phyloP scores from a whole-genome alignment of 2,113 vertebrate species.

The Chaenogobius annularis region DNA sequence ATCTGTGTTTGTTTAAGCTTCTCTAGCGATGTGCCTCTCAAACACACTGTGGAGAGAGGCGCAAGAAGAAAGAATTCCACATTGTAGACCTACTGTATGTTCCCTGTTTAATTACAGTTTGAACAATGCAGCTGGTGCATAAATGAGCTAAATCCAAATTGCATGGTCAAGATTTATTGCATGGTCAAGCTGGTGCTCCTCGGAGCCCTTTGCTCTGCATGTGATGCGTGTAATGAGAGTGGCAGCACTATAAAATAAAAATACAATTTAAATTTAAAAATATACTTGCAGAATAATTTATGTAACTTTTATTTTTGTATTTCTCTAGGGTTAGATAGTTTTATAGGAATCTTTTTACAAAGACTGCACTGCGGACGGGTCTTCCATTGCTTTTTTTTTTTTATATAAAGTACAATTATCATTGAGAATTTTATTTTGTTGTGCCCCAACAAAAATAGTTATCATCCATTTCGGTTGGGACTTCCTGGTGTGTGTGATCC shows the following conservation, averaged over 20 bases:
- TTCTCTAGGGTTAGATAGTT: neutral
- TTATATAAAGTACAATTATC: neutral
- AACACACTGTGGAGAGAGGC: neutral
- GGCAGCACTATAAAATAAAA: neutral
- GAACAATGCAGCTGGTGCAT: too few species aligned
- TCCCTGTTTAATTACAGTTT: neutral
- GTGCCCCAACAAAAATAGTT: neutral
- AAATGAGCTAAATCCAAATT: neutral
- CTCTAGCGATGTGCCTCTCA: too few species aligned
- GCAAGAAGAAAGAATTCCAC: too few species aligned
- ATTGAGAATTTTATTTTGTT: too few species aligned
- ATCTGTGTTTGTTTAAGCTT: neutral
- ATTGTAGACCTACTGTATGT: neutral
- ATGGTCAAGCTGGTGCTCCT: neutral
- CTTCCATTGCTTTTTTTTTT: neutral
- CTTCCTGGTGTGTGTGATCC: slow-evolving; percentile 42
- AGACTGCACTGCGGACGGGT: neutral
- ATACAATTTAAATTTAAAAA: too few species aligned
- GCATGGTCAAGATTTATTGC: neutral
- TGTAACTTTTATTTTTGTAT: neutral
- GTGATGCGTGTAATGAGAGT: neutral
- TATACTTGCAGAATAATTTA: neutral
- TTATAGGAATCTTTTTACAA: neutral
- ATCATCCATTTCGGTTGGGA: slow-evolving; percentile 14
- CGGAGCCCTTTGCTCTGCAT: neutral